Percentiles rank a stretch among this genome's conserved stretches.
Conservation (phyloP, 2,113 vertebrate species). For the Syrrhaptes paradoxus region DNA sequence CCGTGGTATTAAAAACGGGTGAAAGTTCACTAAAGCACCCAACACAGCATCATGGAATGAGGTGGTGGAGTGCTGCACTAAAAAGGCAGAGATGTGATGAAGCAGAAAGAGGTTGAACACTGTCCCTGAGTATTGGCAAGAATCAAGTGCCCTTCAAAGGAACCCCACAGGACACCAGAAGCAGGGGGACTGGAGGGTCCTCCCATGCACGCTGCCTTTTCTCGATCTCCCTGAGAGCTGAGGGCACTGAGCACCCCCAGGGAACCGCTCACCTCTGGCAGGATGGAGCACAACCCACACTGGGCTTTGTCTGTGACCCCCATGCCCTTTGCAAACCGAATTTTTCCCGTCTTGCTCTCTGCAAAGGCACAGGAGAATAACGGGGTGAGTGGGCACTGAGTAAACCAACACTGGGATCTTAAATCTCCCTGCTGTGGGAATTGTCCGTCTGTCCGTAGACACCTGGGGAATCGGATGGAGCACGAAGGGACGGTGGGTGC, state of each 20-base stretch:
- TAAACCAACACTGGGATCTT: fast-evolving
- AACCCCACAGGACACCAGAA: not conserved
- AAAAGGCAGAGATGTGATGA: not conserved
- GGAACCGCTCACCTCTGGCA: not conserved
- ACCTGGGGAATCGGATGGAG: fast-evolving
- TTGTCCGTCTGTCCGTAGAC: not conserved
- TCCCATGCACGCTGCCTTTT: not conserved
- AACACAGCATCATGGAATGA: not conserved
- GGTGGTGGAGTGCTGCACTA: not conserved
- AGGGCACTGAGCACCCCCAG: not conserved
- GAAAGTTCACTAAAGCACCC: not conserved
- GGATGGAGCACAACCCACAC: not conserved
- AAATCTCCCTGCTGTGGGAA: not conserved
- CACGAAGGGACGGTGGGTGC: fast-evolving
- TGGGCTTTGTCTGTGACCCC: not conserved
- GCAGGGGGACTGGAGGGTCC: not conserved
- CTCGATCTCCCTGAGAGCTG: not conserved
- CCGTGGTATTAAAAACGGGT: not conserved
- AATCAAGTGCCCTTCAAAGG: not conserved
- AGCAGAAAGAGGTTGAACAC: not conserved
- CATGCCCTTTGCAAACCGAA: fast-evolving
- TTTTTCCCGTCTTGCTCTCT: not conserved
- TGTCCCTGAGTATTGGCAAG: fast-evolving
- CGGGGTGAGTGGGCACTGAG: not conserved
- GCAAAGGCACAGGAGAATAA: not conserved